These are phyloP conservation scores for Hippoglossus hippoglossus DNA, from an alignment of 2,797 vertebrate species.

Conservation along the genomic window DNA sequence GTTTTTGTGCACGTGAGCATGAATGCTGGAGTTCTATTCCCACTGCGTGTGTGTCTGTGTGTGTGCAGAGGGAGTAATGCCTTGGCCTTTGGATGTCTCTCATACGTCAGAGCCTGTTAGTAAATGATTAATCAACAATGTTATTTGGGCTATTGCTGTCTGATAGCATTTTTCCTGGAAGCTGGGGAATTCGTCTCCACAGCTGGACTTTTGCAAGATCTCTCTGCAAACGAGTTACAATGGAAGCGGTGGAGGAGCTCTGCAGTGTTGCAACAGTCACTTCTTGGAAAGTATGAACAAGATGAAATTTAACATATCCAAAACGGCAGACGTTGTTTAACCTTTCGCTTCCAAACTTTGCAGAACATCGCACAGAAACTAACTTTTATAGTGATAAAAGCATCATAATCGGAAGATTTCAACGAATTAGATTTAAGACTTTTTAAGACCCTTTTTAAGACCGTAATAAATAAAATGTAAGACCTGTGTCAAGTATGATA, in stretches of 20 bases:
- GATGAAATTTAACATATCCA: constrained; percentile 24
- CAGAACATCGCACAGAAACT: background rate
- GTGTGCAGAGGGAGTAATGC: constrained; percentile 63
- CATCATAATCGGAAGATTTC: background rate
- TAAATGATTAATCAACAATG: constrained; percentile 78
- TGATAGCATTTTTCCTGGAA: constrained; percentile 79
- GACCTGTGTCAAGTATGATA: too few species aligned
- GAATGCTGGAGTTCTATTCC: background rate
- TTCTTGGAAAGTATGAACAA: constrained; percentile 28
- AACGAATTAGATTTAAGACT: background rate
- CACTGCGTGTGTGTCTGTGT: background rate
- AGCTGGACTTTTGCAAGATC: constrained; percentile 78
- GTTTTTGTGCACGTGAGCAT: constrained; percentile 19
- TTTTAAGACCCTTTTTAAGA: background rate
- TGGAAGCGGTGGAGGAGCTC: constrained; percentile 35
- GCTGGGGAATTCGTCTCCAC: constrained; percentile 76
- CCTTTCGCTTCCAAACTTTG: constrained; percentile 4
- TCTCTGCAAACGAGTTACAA: constrained; percentile 58
- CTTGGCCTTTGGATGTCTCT: constrained; percentile 69
- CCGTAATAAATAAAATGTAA: too few species aligned
- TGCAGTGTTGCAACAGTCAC: constrained; percentile 60
- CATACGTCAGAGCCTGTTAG: constrained; percentile 78
- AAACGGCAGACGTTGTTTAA: constrained; percentile 5
- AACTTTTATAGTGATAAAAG: background rate
- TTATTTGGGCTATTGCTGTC: constrained; percentile 75